Percentiles rank a stretch among this genome's conserved stretches.
Conservation (phyloP, 2,113 vertebrate species). For the Athene cunicularia region DNA sequence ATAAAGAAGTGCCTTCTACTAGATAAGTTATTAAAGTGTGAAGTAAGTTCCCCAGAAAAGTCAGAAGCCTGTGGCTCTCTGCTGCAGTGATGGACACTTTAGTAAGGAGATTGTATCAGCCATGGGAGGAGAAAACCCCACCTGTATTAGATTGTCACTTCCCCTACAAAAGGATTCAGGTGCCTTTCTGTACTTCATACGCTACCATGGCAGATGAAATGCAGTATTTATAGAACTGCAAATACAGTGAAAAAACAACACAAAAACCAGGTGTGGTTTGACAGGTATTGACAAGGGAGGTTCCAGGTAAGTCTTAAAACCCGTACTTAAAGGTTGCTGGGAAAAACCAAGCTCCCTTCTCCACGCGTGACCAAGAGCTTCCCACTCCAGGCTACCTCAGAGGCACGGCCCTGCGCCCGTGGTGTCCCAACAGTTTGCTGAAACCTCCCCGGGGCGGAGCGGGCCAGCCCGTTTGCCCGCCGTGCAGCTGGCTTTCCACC, state of each 20-base stretch:
- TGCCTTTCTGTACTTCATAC: background rate
- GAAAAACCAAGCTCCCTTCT: background rate
- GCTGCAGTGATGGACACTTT: background rate
- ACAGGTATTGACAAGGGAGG: background rate
- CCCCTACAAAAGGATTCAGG: background rate
- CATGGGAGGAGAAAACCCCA: accelerated
- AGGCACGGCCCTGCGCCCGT: background rate
- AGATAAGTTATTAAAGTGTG: background rate
- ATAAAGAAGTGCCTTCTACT: background rate
- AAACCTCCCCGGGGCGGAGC: accelerated
- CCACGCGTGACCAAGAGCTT: accelerated
- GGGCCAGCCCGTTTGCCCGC: accelerated
- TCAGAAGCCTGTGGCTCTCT: background rate
- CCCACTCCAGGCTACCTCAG: too few relatives aligned
- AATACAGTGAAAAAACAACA: background rate
- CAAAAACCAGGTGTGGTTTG: background rate
- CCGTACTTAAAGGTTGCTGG: accelerated
- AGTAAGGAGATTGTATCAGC: background rate
- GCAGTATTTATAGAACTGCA: accelerated
- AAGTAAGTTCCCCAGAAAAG: background rate
- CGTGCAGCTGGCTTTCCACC: accelerated
- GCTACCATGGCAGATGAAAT: background rate
- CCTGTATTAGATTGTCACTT: accelerated
- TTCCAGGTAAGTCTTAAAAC: background rate
- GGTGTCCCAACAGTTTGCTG: accelerated